Conservation (phyloP, 64 coral and sea anemone genomes). For the Dendronephthya gigantea region DNA sequence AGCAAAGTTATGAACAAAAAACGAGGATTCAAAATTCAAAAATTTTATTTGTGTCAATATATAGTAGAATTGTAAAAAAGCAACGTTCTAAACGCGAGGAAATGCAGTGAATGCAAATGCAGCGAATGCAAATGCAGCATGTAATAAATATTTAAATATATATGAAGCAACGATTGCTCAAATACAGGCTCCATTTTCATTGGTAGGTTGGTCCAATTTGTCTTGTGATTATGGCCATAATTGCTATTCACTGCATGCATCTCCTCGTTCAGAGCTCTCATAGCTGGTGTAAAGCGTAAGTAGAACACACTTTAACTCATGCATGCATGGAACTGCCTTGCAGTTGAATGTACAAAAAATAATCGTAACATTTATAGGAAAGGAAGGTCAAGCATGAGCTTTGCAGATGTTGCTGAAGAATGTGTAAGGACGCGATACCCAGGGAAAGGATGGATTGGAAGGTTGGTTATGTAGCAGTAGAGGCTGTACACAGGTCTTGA, state of each 20-base stretch:
- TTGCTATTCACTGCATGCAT: constrained; percentile 83
- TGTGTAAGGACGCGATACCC: not conserved
- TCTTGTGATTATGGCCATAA: constrained; percentile 30
- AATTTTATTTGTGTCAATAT: too few relatives aligned
- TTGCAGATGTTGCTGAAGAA: constrained; percentile 55
- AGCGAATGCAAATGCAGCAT: too few relatives aligned
- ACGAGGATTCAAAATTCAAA: too few relatives aligned
- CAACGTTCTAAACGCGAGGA: too few relatives aligned
- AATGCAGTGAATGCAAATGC: too few relatives aligned
- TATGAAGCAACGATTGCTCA: too few relatives aligned
- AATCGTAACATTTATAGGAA: constrained; percentile 40
- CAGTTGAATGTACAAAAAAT: too few relatives aligned
- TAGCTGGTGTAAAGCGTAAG: constrained; percentile 52
- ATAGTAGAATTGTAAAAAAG: too few relatives aligned
- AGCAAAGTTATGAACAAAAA: too few relatives aligned
- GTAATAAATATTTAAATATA: too few relatives aligned
- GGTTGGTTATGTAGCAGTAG: constrained; percentile 18
- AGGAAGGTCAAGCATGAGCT: constrained; percentile 36
- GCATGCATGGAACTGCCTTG: too few relatives aligned
- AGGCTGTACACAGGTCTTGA: too few relatives aligned
- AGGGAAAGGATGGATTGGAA: constrained; percentile 39
- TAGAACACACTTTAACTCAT: not conserved
- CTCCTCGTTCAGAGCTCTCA: constrained; percentile 59
- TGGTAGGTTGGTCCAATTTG: constrained; percentile 70
- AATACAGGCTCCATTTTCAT: not conserved